Percentiles rank a stretch among this genome's conserved stretches.
Conservation (phyloP, 2,797 vertebrate species). For the Rhinogobio ventralis region DNA sequence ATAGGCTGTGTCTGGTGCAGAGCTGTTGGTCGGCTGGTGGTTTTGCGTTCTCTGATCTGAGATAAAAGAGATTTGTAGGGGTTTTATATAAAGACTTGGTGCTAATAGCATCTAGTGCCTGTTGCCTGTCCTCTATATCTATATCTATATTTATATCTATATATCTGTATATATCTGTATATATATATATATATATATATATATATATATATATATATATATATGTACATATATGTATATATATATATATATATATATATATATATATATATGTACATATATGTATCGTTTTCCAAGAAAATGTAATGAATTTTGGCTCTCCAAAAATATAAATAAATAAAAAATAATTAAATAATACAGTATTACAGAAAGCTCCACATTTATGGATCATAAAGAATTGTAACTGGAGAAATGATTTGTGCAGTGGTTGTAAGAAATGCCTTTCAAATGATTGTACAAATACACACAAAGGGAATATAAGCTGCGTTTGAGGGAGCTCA, state of each 20-base stretch:
- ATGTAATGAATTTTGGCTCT: conserved; percentile 42
- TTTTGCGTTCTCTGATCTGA: conserved; percentile 43
- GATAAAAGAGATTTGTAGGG: conserved; percentile 44
- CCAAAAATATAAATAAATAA: conserved; percentile 28
- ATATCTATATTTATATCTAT: too few species aligned
- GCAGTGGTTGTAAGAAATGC: conserved; percentile 57
- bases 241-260: too few species aligned
- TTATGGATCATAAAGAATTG: conserved; percentile 66
- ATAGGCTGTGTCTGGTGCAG: conserved; percentile 19
- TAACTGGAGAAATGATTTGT: conserved; percentile 67
- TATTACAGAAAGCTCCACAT: conserved; percentile 30
- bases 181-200: too few species aligned
- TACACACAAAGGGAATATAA: conserved; percentile 79
- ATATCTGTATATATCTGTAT: too few species aligned
- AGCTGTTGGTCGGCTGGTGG: conserved; percentile 20
- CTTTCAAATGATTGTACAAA: conserved; percentile 63
- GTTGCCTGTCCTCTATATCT: not conserved
- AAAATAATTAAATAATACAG: not conserved
- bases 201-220: too few species aligned
- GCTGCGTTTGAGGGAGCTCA: conserved; percentile 78
- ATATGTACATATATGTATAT: too few species aligned
- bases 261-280: too few species aligned
- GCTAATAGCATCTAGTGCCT: conserved; percentile 16
- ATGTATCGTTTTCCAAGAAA: not conserved
- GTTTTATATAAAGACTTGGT: not conserved